Evolutionary conservation across 2,888 invertebrate species (phyloP), one percentile per base, ranked within the genome.

Genomic region (Dexiosoma caninum): DNA sequence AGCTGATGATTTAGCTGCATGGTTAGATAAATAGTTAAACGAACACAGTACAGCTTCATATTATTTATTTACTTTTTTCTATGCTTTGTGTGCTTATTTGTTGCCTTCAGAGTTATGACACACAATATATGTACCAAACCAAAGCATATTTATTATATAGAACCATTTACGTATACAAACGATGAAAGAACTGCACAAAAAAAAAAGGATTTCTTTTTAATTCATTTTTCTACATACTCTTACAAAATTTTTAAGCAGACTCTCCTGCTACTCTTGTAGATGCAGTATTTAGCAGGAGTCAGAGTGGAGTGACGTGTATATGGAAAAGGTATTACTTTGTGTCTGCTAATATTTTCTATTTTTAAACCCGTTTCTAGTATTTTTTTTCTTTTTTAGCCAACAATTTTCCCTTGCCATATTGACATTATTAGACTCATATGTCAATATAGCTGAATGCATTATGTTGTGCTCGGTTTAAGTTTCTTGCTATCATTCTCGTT

Each of bases 401-500:
- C 16, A 44, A 12, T 66, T 14, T 10, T n/a, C 35, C 23, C 27
- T 59, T 44, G 16, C 66, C 78, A 49, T 40, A 69, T 62, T 74
- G 78, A 74, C 62, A 78, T 78, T 78, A 74, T 78, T 72, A 74
- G 72, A 78, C 72, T 78, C 78, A 74, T 69, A 74, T 74, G 78
- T 74, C 74, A 78, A 78, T 78, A 74, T 69, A 53, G 55, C 66
- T 78, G 4, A 67, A 44, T 72, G 55, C 78, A 72, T 60, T 72
- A 66, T 46, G 27, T 46, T 69, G 35, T 53, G 21, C 32, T 60
- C 35, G 51, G 40, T 30, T 40, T 42, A 12, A 51, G 71, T 40
- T 60, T 51, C 23, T 59, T 23, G n/a, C n/a, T n/a, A n/a, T n/a
- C 32, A 21, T 57, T 23, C 27, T 3, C 32, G 19, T 19, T 57